Conservation (phyloP, 2,888 invertebrate genomes). For the Neoaliturus tenellus region DNA sequence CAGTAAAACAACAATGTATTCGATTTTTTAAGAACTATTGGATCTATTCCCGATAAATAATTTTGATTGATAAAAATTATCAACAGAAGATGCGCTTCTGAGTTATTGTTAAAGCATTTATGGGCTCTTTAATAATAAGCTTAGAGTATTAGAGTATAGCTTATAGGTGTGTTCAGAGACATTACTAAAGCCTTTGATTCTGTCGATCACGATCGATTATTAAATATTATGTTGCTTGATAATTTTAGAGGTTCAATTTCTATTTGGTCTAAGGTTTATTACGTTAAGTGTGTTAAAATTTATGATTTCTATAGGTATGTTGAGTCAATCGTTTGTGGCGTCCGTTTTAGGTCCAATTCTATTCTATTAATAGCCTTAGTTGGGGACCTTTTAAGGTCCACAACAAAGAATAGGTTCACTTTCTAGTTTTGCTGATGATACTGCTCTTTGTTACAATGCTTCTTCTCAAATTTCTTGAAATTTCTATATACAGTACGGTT, state of each 20-base stretch:
- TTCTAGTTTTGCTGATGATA: too few relatives aligned
- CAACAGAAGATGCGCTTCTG: too few relatives aligned
- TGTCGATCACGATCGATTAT: too few relatives aligned
- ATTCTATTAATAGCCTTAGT: neutral
- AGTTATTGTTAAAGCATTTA: neutral
- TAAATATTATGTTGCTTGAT: neutral
- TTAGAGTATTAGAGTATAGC: too few relatives aligned
- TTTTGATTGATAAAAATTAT: neutral
- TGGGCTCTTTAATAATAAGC: neutral
- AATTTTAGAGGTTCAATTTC: neutral
- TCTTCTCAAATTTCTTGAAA: too few relatives aligned
- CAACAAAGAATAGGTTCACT: too few relatives aligned
- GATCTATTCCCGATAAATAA: neutral
- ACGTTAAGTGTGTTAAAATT: neutral
- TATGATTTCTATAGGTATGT: neutral
- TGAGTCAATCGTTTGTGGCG: neutral
- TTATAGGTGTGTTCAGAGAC: neutral
- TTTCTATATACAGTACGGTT: too few relatives aligned
- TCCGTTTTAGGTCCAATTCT: conserved; percentile 16
- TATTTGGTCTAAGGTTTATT: neutral
- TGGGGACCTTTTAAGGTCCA: too few relatives aligned
- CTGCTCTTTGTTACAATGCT: too few relatives aligned
- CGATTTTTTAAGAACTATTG: neutral
- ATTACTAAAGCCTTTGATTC: neutral
- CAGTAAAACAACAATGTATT: neutral